Conservation (phyloP, 2,113 vertebrate genomes). For the mouse (Mus musculus) region GRCm39 chr4:153016501-153017000, state of each 20-base stretch:
- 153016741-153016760: rapidly evolving
- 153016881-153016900: neutral
- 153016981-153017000: neutral
- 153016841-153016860: neutral
- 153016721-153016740: rapidly evolving
- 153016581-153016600: neutral
- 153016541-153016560: neutral
- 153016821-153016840: neutral
- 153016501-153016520: neutral
- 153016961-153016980: neutral
- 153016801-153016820: neutral
- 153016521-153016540: neutral
- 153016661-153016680: neutral
- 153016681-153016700: rapidly evolving
- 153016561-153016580: neutral
- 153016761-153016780: neutral
- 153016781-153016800: neutral
- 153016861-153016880: too few relatives aligned
- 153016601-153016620: neutral
- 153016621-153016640: neutral
- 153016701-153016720: neutral
- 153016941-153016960: neutral
- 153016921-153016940: neutral
- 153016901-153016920: neutral
- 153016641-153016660: neutral